Conservation (phyloP, 2,113 vertebrate genomes). For the Triplophysa dalaica region DNA sequence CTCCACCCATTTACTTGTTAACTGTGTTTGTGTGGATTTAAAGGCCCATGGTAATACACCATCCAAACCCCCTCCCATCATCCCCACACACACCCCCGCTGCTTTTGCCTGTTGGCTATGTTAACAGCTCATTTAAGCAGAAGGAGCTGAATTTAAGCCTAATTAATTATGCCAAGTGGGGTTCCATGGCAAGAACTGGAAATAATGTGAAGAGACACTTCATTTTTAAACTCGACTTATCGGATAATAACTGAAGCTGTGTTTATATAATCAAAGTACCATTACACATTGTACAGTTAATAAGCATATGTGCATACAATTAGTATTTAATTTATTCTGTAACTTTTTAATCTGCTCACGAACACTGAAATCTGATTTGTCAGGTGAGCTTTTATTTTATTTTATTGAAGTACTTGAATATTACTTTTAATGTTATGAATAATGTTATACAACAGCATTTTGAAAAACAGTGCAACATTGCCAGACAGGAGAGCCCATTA, state of each 20-base stretch:
- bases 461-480: neutral
- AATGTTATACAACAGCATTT: neutral
- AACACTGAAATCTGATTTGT: neutral
- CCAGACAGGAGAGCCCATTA: too few relatives aligned
- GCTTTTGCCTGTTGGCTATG: conserved; percentile 65
- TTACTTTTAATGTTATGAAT: neutral
- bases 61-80: conserved; percentile 13
- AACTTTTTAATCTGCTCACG: neutral
- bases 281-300: neutral
- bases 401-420: neutral
- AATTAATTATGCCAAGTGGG: conserved; percentile 74
- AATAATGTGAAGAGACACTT: conserved; percentile 37
- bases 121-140: conserved; percentile 72
- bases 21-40: conserved; percentile 76
- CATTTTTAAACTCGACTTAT: conserved; percentile 9
- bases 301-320: conserved; percentile 30
- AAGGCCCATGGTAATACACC: conserved; percentile 63
- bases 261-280: neutral
- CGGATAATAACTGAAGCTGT: conserved; percentile 4
- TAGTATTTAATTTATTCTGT: conserved; percentile 15
- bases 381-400: neutral
- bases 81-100: conserved; percentile 41
- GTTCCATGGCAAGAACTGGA: conserved; percentile 44
- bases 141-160: conserved; percentile 62
- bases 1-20: conserved; percentile 80